Evolutionary conservation across 2,797 vertebrate species (phyloP).

Genomic region (Rhinophrynus dorsalis): DNA sequence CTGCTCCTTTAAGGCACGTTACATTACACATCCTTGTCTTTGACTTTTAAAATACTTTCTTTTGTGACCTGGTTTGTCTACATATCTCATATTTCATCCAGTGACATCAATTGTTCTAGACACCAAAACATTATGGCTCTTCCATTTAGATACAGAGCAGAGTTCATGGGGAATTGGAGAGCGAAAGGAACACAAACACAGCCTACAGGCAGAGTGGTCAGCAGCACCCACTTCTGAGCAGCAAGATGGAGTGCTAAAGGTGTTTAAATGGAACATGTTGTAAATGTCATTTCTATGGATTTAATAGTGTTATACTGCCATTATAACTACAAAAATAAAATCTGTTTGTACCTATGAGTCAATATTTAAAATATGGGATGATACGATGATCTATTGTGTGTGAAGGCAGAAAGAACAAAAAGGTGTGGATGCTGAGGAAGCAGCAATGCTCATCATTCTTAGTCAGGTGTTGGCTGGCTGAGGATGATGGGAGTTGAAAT

Average conservation of each 20-base stretch:
- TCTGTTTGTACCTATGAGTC: not conserved
- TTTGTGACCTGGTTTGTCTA: not conserved
- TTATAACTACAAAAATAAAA: not conserved
- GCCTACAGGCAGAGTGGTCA: not conserved
- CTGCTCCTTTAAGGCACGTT: no score
- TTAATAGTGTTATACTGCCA: not conserved
- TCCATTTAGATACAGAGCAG: slow-evolving; percentile 15
- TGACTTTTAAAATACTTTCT: slow-evolving; percentile 2
- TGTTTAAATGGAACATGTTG: slow-evolving; percentile 1
- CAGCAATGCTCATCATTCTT: no score
- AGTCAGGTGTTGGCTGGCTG: no score
- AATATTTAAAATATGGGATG: not conserved
- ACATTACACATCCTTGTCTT: no score
- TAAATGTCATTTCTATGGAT: not conserved
- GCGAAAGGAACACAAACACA: not conserved
- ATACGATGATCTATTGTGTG: not conserved
- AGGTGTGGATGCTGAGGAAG: no score
- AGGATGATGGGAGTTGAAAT: no score
- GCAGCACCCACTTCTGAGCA: not conserved
- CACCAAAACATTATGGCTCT: not conserved
- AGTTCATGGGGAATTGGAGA: slow-evolving; percentile 1
- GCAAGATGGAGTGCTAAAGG: not conserved
- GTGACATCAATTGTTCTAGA: slow-evolving; percentile 30
- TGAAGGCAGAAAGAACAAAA: no score
- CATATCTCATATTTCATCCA: not conserved